Base-by-base conservation (phyloP, 2,797 vertebrate genomes). In the Labroides dimidiatus region DNA sequence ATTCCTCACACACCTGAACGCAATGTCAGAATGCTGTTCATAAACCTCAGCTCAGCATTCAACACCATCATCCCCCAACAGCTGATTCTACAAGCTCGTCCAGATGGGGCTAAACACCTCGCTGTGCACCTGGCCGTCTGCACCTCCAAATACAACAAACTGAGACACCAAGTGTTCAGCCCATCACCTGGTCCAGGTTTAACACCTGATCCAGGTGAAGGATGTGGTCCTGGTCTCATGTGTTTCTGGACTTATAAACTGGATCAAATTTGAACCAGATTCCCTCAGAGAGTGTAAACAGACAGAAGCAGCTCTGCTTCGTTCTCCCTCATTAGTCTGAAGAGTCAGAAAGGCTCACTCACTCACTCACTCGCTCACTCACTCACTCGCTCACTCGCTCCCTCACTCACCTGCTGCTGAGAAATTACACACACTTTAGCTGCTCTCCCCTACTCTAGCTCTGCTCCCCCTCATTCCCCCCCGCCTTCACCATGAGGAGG, bases 251-350 rank as follows among this genome's bases (percentile, higher is more conserved):
- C 2, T 19, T 10, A 19, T 45, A 45, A n/a, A n/a, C n/a, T 45
- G 10, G n/a, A 45, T 45, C 7, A 20, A 45, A 9, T 45, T 45
- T 45, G 4, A 45, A 10, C 16, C 43, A 45, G 17, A n/a, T 9
- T 19, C 9, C n/a, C 45, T 3, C 10, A 20, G 45, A 20, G 45
- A 10, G 17, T 12, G 17, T 45, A 45, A 45, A 45, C 44, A 11
- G 4, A 13, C 11, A 2, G 45, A 19, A 37, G 23, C 56, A 41
- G 58, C 44, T 70, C 62, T 45, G 53, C 79, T 76, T 85, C 71
- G 58, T 82, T 85, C 66, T 64, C 62, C 82, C 73, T 88, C 78
- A 85, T 84, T 86, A 84, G 77, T 80, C 68, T 79, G 71, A 77
- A 70, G 80, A 71, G 43, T 71, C 59, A 67, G 57, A 49, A 17